phyloP scores from a whole-genome alignment of 2,888 invertebrate species.

The Cenopis cana region DNA sequence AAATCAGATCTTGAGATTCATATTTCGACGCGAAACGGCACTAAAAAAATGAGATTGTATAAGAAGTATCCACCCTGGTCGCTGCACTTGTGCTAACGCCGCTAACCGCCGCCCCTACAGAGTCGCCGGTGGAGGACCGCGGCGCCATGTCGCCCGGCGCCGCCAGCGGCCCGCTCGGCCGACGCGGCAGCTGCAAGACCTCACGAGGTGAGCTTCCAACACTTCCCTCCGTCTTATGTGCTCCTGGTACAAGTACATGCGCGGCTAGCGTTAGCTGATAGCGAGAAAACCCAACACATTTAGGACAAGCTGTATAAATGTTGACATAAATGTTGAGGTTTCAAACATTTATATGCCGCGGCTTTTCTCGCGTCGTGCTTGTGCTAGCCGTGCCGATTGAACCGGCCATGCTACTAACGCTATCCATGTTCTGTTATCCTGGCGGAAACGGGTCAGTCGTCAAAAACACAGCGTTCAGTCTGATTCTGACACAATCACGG shows the following conservation, averaged over 20 bases:
- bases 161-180: constrained; percentile 88
- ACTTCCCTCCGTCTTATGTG: neutral
- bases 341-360: neutral
- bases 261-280: no score
- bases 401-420: neutral
- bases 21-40: no score
- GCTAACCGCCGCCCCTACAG: constrained; percentile 65
- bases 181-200: constrained; percentile 94
- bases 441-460: neutral
- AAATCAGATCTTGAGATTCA: no score
- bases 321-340: no score
- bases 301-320: no score
- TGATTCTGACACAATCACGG: neutral
- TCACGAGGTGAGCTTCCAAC: constrained; percentile 89
- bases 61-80: neutral
- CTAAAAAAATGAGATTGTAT: no score
- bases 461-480: neutral
- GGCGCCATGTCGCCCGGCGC: constrained; percentile 90
- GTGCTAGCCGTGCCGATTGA: neutral
- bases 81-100: neutral
- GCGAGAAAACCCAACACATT: no score
- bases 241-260: no score
- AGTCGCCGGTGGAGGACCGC: constrained; percentile 90
- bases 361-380: neutral
- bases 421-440: neutral